Evolutionary conservation across 2,888 invertebrate genomes (phyloP), one percentile per base, ranked within the genome.

Genomic region (Argynnis bischoffii): DNA sequence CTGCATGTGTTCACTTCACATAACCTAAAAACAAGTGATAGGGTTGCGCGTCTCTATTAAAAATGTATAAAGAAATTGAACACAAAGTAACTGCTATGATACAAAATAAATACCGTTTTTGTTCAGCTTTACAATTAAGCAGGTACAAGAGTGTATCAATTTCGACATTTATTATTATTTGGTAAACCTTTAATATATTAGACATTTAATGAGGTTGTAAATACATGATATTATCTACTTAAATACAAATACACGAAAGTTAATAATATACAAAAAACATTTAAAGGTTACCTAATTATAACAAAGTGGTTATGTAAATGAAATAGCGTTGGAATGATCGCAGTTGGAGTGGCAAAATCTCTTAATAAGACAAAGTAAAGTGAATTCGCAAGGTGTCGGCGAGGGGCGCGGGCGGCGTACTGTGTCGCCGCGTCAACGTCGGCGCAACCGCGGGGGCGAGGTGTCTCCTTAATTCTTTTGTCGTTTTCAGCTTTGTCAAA

Each of bases 401-500:
- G 76, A 74, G 71, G 75, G 64, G 57, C 46, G 57, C 54, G 60
- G 16, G 48, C 18, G 60, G 31, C 51, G 64, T 11, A 76, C 75
- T 77, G 78, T 75, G 81, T 79, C 78, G 79, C 75, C 81, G 80
- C 78, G 78, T 79, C 78, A 75, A 72, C 80, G 77, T 76, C 74
- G 72, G 55, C 69, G 72, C 69, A 18, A 35, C 72, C 72, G 72
- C 72, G 77, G 71, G 73, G 70, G 72, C 72, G 74, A 64, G 77
- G 74, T 76, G 70, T 78, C 82, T 82, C 83, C 85, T 84, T 88
- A 87, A 92, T 92, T 92, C 88, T 91, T 92, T 89, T 87, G 90
- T 88, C 92, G 90, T 92, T 92, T 88, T 90, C 92, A 87, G 83
- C 86, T 86, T 81, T 83, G 87, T 91, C 92, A 90, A 92, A 90